These are phyloP conservation scores for Petrolisthes manimaculis DNA, from an alignment of 2,888 invertebrate genomes.

Conservation along the genomic window DNA sequence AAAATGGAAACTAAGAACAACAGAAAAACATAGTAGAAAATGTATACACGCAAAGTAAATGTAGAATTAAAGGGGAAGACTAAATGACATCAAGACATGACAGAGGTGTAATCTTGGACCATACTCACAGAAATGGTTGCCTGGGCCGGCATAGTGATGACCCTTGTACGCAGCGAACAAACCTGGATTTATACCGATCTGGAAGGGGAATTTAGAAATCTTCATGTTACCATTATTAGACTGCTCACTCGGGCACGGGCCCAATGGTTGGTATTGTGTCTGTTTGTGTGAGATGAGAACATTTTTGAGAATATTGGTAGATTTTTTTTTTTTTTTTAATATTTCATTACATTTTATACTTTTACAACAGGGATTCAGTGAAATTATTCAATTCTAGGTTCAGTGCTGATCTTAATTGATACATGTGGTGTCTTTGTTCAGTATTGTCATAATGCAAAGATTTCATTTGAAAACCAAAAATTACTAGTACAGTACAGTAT, in stretches of 20 bases:
- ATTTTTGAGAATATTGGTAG: neutral
- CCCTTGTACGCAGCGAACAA: conserved; percentile 97
- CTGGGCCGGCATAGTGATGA: conserved; percentile 98
- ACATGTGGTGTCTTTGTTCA: too few species aligned
- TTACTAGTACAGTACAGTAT: too few species aligned
- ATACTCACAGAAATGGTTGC: conserved; percentile 94
- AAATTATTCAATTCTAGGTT: too few species aligned
- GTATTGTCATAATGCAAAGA: too few species aligned
- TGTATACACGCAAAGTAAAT: neutral
- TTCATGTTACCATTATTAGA: conserved; percentile 66
- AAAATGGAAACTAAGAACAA: too few species aligned
- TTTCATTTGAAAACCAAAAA: too few species aligned
- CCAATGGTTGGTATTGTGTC: conserved; percentile 55
- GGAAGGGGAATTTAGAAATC: conserved; percentile 69
- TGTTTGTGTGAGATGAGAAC: neutral
- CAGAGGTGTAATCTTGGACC: neutral
- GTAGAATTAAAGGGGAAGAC: neutral
- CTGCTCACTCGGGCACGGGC: conserved; percentile 65
- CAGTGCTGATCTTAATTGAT: too few species aligned
- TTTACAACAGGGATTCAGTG: neutral
- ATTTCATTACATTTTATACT: conserved; percentile 3
- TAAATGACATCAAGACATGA: too few species aligned
- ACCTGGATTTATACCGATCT: conserved; percentile 99
- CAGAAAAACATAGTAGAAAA: neutral
- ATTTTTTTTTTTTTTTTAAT: neutral